Evolutionary conservation across 1,140 invertebrate genomes (phyloP).

Genomic region (Polyergus mexicanus): DNA sequence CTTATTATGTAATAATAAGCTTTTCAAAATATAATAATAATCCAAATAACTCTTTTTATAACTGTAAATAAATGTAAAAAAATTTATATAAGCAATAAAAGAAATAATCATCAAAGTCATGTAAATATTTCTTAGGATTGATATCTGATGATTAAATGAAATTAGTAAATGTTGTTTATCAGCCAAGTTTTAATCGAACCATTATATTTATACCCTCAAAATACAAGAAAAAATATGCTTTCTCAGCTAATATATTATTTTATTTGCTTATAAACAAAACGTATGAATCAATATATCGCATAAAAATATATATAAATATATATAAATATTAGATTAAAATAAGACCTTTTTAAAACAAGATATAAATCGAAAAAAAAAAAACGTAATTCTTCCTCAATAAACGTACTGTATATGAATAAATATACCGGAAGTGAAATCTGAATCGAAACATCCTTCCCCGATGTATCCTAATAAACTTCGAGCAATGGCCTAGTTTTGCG

Average conservation of each 20-base stretch:
- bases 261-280: not conserved
- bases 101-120: no score
- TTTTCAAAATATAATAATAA: no score
- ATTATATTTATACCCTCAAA: not conserved
- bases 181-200: not conserved
- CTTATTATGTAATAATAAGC: no score
- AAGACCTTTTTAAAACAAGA: not conserved
- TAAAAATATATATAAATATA: no score
- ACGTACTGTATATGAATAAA: not conserved
- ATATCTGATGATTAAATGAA: no score
- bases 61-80: no score
- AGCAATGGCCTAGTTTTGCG: not conserved
- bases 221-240: not conserved
- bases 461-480: constrained; percentile 5
- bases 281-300: no score
- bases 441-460: not conserved
- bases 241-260: not conserved
- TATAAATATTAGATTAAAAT: no score
- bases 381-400: not conserved
- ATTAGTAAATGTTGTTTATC: not conserved
- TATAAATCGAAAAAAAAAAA: not conserved
- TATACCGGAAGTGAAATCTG: not conserved
- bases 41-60: not conserved
- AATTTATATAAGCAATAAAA: no score
- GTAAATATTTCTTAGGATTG: no score